These are phyloP conservation scores for Chroicocephalus ridibundus DNA, from an alignment of 2,113 vertebrate genomes.

Conservation along the genomic window DNA sequence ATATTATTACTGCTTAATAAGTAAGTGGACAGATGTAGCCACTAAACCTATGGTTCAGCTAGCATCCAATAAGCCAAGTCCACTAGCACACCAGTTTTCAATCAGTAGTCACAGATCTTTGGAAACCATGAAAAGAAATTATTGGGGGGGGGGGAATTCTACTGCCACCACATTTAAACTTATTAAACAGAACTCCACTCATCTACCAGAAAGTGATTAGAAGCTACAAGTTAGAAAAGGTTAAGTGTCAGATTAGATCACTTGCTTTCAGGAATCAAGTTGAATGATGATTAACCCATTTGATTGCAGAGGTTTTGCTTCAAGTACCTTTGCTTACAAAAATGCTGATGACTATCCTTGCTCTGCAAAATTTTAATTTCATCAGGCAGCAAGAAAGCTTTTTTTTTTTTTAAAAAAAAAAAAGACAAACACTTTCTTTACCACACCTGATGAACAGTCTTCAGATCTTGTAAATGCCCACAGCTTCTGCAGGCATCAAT, in stretches of 20 bases:
- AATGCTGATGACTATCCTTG: not conserved
- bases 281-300: constrained; percentile 18
- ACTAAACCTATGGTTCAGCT: not conserved
- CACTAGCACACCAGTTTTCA: not conserved
- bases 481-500: not conserved
- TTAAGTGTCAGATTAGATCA: not conserved
- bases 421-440: not conserved
- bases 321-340: not conserved
- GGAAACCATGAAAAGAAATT: not conserved
- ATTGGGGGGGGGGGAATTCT: not conserved
- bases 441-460: not conserved
- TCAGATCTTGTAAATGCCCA: not conserved
- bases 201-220: not conserved
- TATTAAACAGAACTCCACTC: not conserved
- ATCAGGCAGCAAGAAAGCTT: not conserved
- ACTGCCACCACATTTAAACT: not conserved
- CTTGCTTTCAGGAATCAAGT: not conserved
- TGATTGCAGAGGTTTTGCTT: not conserved
- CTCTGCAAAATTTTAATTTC: not conserved
- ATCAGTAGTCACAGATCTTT: not conserved
- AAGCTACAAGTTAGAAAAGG: not conserved
- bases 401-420: not conserved
- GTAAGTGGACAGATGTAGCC: not conserved
- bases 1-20: not conserved
- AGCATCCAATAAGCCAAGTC: not conserved